Base-by-base conservation (phyloP, 2,113 vertebrate species). In the Xiphorhynchus elegans region DNA sequence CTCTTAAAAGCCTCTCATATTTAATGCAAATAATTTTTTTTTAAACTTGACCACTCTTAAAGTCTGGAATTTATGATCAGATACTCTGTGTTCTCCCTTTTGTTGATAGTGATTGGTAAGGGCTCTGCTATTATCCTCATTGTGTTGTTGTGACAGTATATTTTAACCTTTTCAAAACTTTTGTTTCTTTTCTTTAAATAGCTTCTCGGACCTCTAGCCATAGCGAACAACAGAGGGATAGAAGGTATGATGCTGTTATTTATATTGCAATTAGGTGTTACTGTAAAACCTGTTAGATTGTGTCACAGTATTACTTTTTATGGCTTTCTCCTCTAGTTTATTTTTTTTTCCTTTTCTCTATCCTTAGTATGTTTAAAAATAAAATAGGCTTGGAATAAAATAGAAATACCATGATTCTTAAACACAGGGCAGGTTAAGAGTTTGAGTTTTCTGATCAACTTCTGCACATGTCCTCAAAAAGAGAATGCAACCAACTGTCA, bases 161-260 rank as follows among this genome's bases (percentile, higher is more conserved):
- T 87, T 94, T 76, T 88, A 97, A 97, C 76, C 3, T 88, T 18
- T 84, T 87, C 16, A 79, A 93, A 94, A 73, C 50, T 49, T 85
- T 28, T 68, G 29, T 93, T 93, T 90, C 68, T 87, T 76, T 82
- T 95, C 92, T 79, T 95, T 95, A 35, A 87, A 44, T 82, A 98
- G 98, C 98, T 96, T 98, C 98, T 88, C 98, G 98, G 97, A 96
- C 97, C 84, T 98, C 97, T 94, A 96, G 97, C 95, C 98, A 98
- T 80, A 97, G 95, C 14, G 98, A 99, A 52, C 97, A 98, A 58
- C 98, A 97, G 85, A 98, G 98, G 96, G 99, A 99, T 26, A 98
- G 98, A 97, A 99, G 99, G 99, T 99, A 98, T 62, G 96, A n/a
- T 84, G n/a, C 39, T 76, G 7, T 68, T 80, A 68, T 53, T 94